Evolutionary conservation across 2,888 invertebrate genomes (phyloP).

Genomic region (Eilema sororculum): DNA sequence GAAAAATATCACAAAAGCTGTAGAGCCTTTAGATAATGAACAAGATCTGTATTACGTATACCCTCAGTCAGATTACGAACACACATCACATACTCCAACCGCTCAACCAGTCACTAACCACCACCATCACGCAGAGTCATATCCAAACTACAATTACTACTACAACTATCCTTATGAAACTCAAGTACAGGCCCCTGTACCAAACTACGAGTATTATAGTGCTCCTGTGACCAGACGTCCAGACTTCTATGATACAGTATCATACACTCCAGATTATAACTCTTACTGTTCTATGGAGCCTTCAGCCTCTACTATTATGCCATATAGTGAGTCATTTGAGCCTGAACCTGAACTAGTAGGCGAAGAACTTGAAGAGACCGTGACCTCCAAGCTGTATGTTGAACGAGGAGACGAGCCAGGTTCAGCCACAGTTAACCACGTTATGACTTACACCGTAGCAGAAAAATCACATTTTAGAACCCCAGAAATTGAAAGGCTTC

Average conservation of each 20-base stretch:
- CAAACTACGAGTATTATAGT: conserved; percentile 50
- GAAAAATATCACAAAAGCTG: conserved; percentile 56
- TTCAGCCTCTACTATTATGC: conserved; percentile 50
- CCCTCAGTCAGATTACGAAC: conserved; percentile 47
- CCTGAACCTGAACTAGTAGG: conserved; percentile 75
- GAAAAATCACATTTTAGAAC: conserved; percentile 78
- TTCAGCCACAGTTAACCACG: conserved; percentile 75
- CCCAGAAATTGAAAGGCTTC: conserved; percentile 73
- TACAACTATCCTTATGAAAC: conserved; percentile 64
- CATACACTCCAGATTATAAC: conserved; percentile 65
- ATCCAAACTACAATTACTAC: conserved; percentile 57
- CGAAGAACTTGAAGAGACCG: conserved; percentile 78
- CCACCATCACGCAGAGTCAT: conserved; percentile 48
- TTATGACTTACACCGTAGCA: conserved; percentile 77
- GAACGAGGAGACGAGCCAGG: conserved; percentile 76
- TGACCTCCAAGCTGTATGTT: conserved; percentile 74
- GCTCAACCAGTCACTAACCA: conserved; percentile 44
- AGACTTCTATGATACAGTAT: conserved; percentile 71
- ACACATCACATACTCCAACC: neutral
- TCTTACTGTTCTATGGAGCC: conserved; percentile 69
- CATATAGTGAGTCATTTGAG: conserved; percentile 60
- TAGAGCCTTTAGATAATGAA: conserved; percentile 44
- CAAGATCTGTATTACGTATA: conserved; percentile 45
- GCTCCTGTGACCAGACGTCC: conserved; percentile 69
- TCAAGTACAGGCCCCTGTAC: conserved; percentile 64